phyloP scores from a whole-genome alignment of 2,888 invertebrate genomes.

The Drosophila quinaria region DNA sequence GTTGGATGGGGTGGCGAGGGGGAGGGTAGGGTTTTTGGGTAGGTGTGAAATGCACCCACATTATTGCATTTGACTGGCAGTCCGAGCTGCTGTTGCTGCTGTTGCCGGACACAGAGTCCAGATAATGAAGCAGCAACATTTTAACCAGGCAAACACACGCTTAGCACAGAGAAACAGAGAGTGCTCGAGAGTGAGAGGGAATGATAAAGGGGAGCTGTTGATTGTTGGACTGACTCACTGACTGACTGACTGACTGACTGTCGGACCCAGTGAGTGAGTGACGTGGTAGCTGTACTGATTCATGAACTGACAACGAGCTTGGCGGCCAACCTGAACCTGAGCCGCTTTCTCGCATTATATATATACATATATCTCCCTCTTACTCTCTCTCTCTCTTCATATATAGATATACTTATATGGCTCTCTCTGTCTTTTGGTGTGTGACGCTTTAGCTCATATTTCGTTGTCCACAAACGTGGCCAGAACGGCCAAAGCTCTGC shows the following conservation, averaged over 20 bases:
- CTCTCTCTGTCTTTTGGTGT: conserved; percentile 16
- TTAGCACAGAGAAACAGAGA: conserved; percentile 9
- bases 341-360: conserved; percentile 10
- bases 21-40: conserved; percentile 1
- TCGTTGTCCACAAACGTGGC: conserved; percentile 72
- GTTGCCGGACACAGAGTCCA: conserved; percentile 57
- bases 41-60: conserved; percentile 65
- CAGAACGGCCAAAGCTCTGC: conserved; percentile 34
- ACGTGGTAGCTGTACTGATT: conserved; percentile 66
- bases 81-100: conserved; percentile 17
- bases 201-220: conserved; percentile 47
- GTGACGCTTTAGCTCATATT: conserved; percentile 70
- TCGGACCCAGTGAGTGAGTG: conserved; percentile 53
- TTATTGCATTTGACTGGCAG: conserved; percentile 62
- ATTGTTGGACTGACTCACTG: conserved; percentile 47
- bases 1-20: background rate
- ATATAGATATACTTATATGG: too few species aligned
- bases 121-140: conserved; percentile 80
- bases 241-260: conserved; percentile 14
- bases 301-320: conserved; percentile 75
- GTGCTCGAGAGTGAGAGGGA: rapidly evolving
- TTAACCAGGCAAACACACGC: conserved; percentile 78
- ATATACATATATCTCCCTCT: background rate
- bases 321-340: conserved; percentile 68
- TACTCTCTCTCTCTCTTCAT: background rate